phyloP scores from a whole-genome alignment of 2,113 vertebrate species.

The Halcyon senegalensis region DNA sequence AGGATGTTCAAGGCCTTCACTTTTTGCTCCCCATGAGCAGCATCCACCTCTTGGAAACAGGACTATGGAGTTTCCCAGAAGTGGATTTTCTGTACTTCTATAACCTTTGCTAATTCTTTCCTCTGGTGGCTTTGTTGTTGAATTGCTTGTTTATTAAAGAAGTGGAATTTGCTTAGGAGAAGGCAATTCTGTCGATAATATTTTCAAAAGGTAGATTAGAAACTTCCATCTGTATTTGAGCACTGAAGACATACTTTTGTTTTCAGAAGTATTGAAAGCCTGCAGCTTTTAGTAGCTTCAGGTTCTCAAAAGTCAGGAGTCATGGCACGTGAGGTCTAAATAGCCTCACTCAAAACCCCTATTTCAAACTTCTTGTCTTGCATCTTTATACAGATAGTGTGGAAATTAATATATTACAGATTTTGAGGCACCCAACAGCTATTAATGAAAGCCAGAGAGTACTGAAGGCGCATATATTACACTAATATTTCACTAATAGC shows the following conservation, averaged over 20 bases:
- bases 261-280: neutral
- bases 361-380: neutral
- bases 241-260: neutral
- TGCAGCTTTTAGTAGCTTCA: neutral
- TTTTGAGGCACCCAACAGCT: neutral
- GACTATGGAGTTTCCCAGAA: neutral
- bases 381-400: neutral
- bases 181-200: neutral
- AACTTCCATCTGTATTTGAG: neutral
- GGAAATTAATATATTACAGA: neutral
- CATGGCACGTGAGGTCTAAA: neutral
- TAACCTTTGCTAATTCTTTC: neutral
- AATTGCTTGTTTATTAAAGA: neutral
- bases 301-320: neutral
- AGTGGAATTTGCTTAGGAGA: neutral
- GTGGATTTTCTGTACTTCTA: neutral
- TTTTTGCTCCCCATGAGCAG: accelerated
- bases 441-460: neutral
- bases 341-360: neutral
- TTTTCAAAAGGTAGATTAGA: neutral
- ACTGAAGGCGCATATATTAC: neutral
- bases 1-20: neutral
- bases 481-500: neutral
- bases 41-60: neutral
- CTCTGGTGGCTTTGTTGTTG: neutral